Percentiles rank a stretch among this genome's conserved stretches.
phyloP scores from a whole-genome alignment of 2,113 vertebrate species.

The Toxostoma redivivum region DNA sequence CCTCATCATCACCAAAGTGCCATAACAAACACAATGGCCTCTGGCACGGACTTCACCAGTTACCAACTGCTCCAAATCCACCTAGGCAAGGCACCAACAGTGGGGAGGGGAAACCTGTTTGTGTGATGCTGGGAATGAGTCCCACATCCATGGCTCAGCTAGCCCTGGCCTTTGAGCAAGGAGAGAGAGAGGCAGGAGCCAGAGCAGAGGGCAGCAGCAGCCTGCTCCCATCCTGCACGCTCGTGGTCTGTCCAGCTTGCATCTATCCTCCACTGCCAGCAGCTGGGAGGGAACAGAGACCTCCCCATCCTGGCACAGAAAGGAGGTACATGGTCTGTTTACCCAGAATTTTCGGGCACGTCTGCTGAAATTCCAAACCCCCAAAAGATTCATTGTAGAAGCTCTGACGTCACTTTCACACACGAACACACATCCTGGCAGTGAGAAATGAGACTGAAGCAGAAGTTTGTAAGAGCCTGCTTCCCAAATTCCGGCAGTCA shows the following conservation, averaged over 20 bases:
- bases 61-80: neutral
- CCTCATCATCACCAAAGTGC: neutral
- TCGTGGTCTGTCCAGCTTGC: accelerated
- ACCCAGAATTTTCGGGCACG: neutral
- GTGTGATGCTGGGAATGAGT: neutral
- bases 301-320: neutral
- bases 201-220: neutral
- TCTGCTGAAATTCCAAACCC: neutral
- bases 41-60: neutral
- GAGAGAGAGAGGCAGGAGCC: neutral
- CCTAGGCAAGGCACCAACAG: neutral
- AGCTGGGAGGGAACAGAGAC: neutral
- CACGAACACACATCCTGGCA: neutral
- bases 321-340: neutral
- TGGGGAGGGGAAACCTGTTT: neutral
- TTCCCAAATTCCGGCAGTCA: neutral
- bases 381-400: neutral
- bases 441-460: neutral
- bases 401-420: neutral
- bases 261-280: neutral
- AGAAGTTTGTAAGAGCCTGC: neutral
- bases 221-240: accelerated
- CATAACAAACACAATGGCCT: accelerated
- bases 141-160: neutral
- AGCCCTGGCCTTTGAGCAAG: neutral